A percentile compares a stretch with the other conserved stretches of the same genome.
phyloP scores from a whole-genome alignment of 2,797 vertebrate genomes.

The Nyctibius grandis region DNA sequence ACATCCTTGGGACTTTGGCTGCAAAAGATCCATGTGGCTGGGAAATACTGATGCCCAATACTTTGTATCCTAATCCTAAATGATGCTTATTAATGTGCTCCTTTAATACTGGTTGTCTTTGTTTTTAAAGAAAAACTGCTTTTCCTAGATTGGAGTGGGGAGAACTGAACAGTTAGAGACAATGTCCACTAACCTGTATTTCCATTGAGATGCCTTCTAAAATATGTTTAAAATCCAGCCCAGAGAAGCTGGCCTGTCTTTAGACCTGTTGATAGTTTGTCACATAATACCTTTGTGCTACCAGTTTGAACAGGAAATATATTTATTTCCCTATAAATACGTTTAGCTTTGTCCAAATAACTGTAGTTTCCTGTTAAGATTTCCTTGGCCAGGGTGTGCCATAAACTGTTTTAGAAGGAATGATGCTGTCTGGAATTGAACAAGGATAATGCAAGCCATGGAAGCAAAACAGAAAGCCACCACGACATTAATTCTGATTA shows the following conservation, averaged over 20 bases:
- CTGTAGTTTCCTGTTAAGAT: conserved; percentile 21
- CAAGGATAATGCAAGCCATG: not conserved
- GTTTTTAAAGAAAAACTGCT: not conserved
- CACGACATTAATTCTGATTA: not conserved
- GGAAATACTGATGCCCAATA: not conserved
- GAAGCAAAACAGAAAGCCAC: conserved; percentile 9
- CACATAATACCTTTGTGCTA: not conserved
- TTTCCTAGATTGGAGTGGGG: not conserved
- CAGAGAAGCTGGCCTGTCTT: not conserved
- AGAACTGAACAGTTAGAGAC: not conserved
- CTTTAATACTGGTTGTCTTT: not conserved
- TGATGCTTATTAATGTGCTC: not conserved
- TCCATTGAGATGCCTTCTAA: not conserved
- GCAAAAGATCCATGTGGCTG: not conserved
- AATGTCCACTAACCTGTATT: not conserved
- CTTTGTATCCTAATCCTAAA: not conserved
- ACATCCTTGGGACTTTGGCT: not conserved
- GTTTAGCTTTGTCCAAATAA: not conserved
- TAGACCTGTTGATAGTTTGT: not conserved
- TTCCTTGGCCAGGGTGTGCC: not conserved
- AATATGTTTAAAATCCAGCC: not conserved
- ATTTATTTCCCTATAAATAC: conserved; percentile 37
- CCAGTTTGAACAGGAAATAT: conserved; percentile 4
- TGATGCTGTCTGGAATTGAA: not conserved
- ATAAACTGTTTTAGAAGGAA: conserved; percentile 24